These are phyloP conservation scores for Apogon talboti DNA, from an alignment of 2,797 vertebrate genomes.

Conservation along the genomic window DNA sequence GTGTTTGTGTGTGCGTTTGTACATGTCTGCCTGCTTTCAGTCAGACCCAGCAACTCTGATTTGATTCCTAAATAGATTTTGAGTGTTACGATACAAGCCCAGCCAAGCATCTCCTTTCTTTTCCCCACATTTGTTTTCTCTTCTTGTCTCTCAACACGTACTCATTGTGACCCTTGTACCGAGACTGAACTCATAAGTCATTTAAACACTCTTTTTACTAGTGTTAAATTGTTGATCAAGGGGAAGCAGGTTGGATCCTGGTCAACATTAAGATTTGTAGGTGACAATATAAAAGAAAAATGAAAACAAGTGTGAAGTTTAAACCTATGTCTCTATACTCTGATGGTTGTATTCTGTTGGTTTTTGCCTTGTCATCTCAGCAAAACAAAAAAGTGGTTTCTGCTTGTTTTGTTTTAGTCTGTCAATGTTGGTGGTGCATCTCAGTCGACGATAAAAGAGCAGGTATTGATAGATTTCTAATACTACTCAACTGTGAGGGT, in stretches of 20 bases:
- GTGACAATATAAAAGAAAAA: not conserved
- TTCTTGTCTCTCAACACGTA: constrained; percentile 47
- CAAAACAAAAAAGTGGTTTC: not conserved
- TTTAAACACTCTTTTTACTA: constrained; percentile 79
- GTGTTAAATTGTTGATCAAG: constrained; percentile 61
- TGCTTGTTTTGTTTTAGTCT: not conserved
- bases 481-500: not conserved
- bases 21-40: constrained; percentile 9
- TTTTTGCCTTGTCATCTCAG: not conserved
- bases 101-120: constrained; percentile 10
- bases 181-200: constrained; percentile 75
- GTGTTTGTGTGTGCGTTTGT: constrained; percentile 1
- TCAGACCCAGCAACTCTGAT: constrained; percentile 32
- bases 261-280: constrained; percentile 17
- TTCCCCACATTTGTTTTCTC: constrained; percentile 13
- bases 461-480: constrained; percentile 4
- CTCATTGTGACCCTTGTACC: constrained; percentile 59
- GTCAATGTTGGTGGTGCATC: not conserved
- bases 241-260: constrained; percentile 8
- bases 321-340: not conserved
- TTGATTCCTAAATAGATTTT: constrained; percentile 41
- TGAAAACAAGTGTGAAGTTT: not conserved
- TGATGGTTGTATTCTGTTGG: not conserved
- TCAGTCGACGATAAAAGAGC: not conserved
- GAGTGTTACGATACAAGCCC: constrained; percentile 24